Conservation (phyloP, 2,888 invertebrate species). For the Ischnura elegans region DNA sequence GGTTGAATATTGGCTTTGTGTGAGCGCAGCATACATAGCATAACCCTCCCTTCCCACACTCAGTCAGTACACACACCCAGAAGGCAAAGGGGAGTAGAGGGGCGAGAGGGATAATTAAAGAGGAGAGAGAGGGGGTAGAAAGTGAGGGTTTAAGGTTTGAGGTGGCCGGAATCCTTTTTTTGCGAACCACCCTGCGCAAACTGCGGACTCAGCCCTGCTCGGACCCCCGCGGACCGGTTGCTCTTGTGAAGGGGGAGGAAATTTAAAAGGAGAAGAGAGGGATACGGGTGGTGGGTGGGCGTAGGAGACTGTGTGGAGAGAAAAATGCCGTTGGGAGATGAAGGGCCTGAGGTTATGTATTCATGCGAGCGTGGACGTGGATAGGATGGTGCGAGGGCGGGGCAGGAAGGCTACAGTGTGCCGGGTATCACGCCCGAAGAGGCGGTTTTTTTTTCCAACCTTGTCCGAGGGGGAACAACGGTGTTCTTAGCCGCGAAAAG, state of each 20-base stretch:
- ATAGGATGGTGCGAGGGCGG: background rate
- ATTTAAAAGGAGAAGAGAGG: too few relatives aligned
- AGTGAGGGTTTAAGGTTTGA: too few relatives aligned
- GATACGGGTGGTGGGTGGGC: background rate
- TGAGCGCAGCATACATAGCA: too few relatives aligned
- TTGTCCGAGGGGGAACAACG: background rate
- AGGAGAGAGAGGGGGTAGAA: too few relatives aligned
- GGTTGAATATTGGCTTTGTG: too few relatives aligned
- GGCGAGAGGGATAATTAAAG: too few relatives aligned
- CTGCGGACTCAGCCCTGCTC: background rate
- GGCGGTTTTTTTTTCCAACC: background rate
- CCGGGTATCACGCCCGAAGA: background rate
- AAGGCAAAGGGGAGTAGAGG: too few relatives aligned
- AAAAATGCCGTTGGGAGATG: constrained; percentile 25
- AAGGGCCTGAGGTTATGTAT: constrained; percentile 4
- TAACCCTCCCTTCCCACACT: too few relatives aligned
- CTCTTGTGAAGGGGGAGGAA: background rate
- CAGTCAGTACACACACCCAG: too few relatives aligned
- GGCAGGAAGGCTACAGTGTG: background rate
- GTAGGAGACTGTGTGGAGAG: background rate
- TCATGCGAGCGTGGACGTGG: background rate
- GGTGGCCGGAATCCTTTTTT: background rate
- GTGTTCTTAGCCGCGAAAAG: background rate
- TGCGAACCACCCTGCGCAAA: background rate
- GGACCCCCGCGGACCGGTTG: background rate